These are phyloP conservation scores for Drosophila seclusa DNA, from an alignment of 2,888 invertebrate species.

Conservation along the genomic window DNA sequence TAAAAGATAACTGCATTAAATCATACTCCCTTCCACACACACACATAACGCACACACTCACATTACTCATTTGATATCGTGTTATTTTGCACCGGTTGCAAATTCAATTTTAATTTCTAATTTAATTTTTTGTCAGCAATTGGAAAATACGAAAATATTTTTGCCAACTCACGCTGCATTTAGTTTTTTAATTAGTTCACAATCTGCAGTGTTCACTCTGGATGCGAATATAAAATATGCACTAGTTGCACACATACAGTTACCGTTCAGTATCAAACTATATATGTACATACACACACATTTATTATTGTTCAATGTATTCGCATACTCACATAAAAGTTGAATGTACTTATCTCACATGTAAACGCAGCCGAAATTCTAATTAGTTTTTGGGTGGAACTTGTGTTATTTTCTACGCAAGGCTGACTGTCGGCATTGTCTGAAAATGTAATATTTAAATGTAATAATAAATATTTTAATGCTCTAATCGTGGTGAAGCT, in stretches of 20 bases:
- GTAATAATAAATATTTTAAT: background rate
- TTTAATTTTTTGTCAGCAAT: constrained; percentile 61
- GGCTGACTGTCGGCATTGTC: background rate
- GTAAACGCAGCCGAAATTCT: background rate
- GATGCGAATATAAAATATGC: constrained; percentile 33
- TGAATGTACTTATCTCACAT: constrained; percentile 34
- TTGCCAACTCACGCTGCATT: constrained; percentile 48
- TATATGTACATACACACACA: background rate
- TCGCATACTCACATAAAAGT: constrained; percentile 34
- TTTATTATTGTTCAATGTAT: constrained; percentile 10
- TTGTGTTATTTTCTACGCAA: background rate
- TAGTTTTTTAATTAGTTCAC: constrained; percentile 71
- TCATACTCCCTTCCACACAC: constrained; percentile 9
- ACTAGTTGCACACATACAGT: background rate
- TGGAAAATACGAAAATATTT: constrained; percentile 74
- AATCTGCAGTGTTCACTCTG: constrained; percentile 26
- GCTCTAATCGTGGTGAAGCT: background rate
- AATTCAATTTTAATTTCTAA: constrained; percentile 75
- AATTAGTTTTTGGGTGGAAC: constrained; percentile 14
- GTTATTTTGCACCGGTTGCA: constrained; percentile 66
- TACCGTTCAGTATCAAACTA: background rate
- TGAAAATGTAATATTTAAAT: background rate
- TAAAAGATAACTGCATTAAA: constrained; percentile 55
- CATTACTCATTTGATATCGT: constrained; percentile 68
- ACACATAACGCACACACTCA: background rate